Percentiles rank a stretch among this genome's conserved stretches.
phyloP scores from a whole-genome alignment of 2,888 invertebrate species.

The Gastracanthus pulcherrimus region DNA sequence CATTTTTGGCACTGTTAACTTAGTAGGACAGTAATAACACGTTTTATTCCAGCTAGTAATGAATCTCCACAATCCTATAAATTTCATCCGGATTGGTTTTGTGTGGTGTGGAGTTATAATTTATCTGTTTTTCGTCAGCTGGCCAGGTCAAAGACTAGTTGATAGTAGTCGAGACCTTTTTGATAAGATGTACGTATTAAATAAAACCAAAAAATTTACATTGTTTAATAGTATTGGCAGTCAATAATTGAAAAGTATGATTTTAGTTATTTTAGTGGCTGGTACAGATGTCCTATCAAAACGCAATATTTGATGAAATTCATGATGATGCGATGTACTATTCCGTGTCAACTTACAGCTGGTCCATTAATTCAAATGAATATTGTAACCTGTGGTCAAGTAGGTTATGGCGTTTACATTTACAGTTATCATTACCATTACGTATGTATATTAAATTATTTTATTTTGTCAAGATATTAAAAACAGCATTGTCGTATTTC shows the following conservation, averaged over 20 bases:
- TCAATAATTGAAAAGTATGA: background rate
- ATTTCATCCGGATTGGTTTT: background rate
- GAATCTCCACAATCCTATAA: background rate
- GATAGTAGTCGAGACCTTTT: background rate
- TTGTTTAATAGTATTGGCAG: background rate
- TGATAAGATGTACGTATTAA: background rate
- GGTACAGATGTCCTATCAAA: constrained; percentile 11
- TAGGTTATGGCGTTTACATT: background rate
- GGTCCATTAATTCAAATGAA: constrained; percentile 28
- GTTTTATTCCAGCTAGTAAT: background rate
- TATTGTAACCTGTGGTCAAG: background rate
- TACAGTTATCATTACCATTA: background rate
- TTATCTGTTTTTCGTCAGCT: constrained; percentile 7
- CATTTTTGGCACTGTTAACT: background rate
- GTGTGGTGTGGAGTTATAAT: background rate
- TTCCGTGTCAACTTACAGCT: constrained; percentile 30
- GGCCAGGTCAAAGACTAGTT: constrained; percentile 27
- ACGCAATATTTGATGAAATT: constrained; percentile 18
- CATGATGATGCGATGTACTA: constrained; percentile 37
- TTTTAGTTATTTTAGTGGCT: constrained; percentile 24
- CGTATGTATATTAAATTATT: background rate
- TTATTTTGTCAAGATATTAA: constrained; percentile 18
- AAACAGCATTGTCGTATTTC: constrained; percentile 29
- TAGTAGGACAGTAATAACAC: background rate
- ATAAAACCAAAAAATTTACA: too few species aligned